Evolutionary conservation across 2,113 vertebrate genomes (phyloP).

Genomic region (Odobenus rosmarus): DNA sequence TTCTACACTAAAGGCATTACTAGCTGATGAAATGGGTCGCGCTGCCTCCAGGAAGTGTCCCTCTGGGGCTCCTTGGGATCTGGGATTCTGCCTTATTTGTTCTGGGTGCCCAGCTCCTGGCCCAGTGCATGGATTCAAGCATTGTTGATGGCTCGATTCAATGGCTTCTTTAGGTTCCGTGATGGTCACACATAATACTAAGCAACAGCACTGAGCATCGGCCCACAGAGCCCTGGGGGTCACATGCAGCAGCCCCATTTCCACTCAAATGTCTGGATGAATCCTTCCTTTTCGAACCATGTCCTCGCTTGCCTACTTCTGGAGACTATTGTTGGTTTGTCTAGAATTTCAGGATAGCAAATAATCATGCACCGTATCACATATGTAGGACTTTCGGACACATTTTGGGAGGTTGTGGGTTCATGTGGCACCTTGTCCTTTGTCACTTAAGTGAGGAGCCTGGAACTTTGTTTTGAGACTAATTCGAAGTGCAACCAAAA

Average conservation of each 20-base stretch:
- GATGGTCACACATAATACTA: accelerated
- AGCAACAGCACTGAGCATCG: neutral
- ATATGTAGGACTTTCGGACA: accelerated
- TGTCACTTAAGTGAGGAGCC: neutral
- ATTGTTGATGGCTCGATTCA: accelerated
- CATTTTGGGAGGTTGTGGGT: neutral
- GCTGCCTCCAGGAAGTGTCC: accelerated
- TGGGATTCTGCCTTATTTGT: neutral
- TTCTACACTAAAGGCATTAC: accelerated
- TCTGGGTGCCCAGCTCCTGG: neutral
- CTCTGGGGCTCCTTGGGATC: accelerated
- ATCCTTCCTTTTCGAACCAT: neutral
- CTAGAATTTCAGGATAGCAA: neutral
- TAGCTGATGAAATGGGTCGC: accelerated
- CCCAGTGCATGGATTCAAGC: neutral
- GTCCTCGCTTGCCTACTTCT: neutral
- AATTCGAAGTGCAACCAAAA: neutral
- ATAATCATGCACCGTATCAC: no score
- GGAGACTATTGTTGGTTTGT: neutral
- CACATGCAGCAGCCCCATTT: accelerated
- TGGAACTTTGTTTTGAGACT: neutral
- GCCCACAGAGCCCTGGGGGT: accelerated
- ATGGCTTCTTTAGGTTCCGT: neutral
- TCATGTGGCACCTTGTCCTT: neutral
- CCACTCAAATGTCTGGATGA: neutral